Percentiles rank a stretch among this genome's conserved stretches.
phyloP scores from a whole-genome alignment of 1,140 invertebrate genomes.

The Ceratoteleas bidentatus region DNA sequence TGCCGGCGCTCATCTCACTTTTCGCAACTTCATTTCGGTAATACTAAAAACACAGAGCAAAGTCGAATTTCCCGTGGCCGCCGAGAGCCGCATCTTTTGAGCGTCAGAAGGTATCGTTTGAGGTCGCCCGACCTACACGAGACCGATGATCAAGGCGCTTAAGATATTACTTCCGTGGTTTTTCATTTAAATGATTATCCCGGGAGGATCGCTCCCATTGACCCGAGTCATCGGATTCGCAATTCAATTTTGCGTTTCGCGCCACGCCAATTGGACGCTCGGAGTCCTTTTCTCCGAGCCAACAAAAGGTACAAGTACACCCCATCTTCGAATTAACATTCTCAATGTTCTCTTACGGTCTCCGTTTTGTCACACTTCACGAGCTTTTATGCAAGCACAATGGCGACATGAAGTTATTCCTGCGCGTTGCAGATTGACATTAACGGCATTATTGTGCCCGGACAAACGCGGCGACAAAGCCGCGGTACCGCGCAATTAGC shows the following conservation, averaged over 20 bases:
- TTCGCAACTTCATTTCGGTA: constrained; percentile 78
- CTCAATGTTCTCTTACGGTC: constrained; percentile 48
- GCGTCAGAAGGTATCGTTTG: constrained; percentile 68
- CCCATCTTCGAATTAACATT: constrained; percentile 63
- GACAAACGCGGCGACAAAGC: constrained; percentile 64
- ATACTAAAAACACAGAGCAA: constrained; percentile 76
- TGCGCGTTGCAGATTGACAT: constrained; percentile 60
- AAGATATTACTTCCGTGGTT: constrained; percentile 65
- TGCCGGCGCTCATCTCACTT: constrained; percentile 69
- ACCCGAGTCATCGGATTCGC: constrained; percentile 7
- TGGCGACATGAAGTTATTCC: constrained; percentile 55
- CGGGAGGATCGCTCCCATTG: neutral
- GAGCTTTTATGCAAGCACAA: constrained; percentile 67
- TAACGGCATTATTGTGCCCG: constrained; percentile 64
- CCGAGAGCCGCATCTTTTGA: constrained; percentile 54
- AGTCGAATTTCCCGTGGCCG: constrained; percentile 40
- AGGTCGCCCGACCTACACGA: constrained; percentile 57
- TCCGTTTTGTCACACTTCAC: constrained; percentile 59
- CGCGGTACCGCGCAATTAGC: constrained; percentile 59
- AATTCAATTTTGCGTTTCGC: constrained; percentile 1
- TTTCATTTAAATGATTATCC: constrained; percentile 61
- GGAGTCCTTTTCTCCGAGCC: constrained; percentile 37
- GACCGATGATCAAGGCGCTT: constrained; percentile 60
- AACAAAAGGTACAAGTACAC: constrained; percentile 60
- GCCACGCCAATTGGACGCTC: constrained; percentile 38